phyloP scores from a whole-genome alignment of 2,113 vertebrate species.

The Catharus bicknelli region DNA sequence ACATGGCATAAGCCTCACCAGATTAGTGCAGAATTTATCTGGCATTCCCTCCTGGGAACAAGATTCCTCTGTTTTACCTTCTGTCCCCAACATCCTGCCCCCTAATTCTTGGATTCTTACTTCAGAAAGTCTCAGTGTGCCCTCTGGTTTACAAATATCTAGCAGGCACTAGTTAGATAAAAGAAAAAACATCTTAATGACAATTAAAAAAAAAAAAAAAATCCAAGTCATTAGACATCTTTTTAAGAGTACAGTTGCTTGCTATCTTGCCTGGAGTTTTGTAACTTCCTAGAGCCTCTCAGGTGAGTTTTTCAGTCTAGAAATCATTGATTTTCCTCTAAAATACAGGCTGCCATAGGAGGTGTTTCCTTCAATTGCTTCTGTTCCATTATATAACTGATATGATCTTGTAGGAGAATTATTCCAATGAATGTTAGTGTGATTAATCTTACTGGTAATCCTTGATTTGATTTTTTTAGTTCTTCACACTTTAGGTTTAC shows the following conservation, averaged over 20 bases:
- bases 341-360: background rate
- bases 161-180: background rate
- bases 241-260: background rate
- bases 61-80: background rate
- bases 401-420: background rate
- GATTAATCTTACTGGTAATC: background rate
- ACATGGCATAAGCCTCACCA: rapidly evolving
- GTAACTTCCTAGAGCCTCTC: background rate
- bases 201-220: background rate
- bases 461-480: background rate
- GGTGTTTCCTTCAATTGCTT: background rate
- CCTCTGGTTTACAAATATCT: background rate
- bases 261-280: background rate
- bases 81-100: background rate
- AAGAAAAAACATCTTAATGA: background rate
- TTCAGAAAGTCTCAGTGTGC: background rate
- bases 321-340: background rate
- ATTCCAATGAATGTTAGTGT: background rate
- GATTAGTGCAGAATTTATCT: background rate
- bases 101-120: background rate
- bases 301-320: background rate
- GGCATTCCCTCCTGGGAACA: background rate
- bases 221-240: background rate
- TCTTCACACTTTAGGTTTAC: background rate
- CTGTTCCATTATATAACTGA: background rate